Conservation (phyloP, 2,888 invertebrate genomes). For the Oxystoma pomonae region DNA sequence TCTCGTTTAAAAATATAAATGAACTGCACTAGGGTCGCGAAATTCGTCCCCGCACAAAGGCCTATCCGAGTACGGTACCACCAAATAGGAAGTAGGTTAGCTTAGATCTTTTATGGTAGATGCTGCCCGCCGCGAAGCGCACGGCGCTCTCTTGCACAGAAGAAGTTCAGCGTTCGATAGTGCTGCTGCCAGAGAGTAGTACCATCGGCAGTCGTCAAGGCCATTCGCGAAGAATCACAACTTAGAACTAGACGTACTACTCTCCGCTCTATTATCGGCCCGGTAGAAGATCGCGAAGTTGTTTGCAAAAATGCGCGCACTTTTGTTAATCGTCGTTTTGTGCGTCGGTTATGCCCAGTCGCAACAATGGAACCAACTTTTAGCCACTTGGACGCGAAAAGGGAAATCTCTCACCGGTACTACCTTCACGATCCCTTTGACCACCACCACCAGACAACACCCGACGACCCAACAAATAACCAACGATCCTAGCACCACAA, state of each 20-base stretch:
- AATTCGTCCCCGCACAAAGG: neutral
- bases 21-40: neutral
- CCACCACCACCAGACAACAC: neutral
- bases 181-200: slow-evolving; percentile 30
- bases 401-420: neutral
- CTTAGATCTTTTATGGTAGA: slow-evolving; percentile 37
- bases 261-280: slow-evolving; percentile 9
- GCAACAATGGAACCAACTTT: neutral
- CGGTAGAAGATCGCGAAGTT: neutral
- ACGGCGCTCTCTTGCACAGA: slow-evolving; percentile 28
- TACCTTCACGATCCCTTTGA: neutral
- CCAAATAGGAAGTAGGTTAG: slow-evolving; percentile 48
- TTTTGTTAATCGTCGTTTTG: slow-evolving; percentile 7
- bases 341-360: neutral
- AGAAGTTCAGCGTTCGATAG: slow-evolving; percentile 43
- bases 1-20: too few species aligned
- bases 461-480: neutral
- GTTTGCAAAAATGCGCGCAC: slow-evolving; percentile 18
- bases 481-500: neutral
- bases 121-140: neutral
- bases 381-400: neutral
- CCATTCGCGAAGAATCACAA: slow-evolving; percentile 31
- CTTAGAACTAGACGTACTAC: slow-evolving; percentile 15
- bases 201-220: slow-evolving; percentile 29
- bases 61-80: slow-evolving; percentile 43